These are phyloP conservation scores for Teleogryllus occipitalis DNA, from an alignment of 1,140 invertebrate species.

Conservation along the genomic window DNA sequence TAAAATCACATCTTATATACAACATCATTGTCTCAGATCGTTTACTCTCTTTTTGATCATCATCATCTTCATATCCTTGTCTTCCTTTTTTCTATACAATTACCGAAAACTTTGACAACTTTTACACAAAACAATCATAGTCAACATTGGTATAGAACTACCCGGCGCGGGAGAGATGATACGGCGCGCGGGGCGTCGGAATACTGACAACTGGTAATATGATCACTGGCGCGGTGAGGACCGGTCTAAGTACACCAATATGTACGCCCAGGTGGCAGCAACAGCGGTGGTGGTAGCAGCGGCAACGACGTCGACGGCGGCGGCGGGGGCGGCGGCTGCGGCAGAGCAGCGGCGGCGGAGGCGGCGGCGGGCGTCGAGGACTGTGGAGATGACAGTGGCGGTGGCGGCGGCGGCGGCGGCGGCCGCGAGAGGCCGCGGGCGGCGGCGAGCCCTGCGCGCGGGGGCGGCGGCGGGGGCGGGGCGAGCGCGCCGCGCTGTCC, in stretches of 20 bases:
- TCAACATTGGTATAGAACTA: background rate
- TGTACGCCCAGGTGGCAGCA: background rate
- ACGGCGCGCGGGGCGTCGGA: background rate
- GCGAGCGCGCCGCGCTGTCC: background rate
- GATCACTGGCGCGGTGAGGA: background rate
- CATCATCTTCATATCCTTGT: background rate
- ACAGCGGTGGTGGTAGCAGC: too few relatives aligned
- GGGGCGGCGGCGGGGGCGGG: too few relatives aligned
- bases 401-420: background rate
- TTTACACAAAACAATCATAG: background rate
- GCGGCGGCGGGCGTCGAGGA: background rate
- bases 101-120: background rate
- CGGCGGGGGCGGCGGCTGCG: too few relatives aligned
- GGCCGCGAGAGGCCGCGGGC: too few relatives aligned
- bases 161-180: too few relatives aligned
- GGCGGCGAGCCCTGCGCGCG: too few relatives aligned
- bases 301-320: too few relatives aligned
- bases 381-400: background rate
- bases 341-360: too few relatives aligned
- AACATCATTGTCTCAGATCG: background rate
- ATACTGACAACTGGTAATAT: background rate
- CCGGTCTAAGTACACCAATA: background rate
- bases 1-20: conserved; percentile 6
- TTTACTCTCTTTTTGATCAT: background rate
- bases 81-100: background rate